Evolutionary conservation across 2,888 invertebrate genomes (phyloP), one percentile per base, ranked within the genome.

Genomic region (Bhutanitis thaidina): DNA sequence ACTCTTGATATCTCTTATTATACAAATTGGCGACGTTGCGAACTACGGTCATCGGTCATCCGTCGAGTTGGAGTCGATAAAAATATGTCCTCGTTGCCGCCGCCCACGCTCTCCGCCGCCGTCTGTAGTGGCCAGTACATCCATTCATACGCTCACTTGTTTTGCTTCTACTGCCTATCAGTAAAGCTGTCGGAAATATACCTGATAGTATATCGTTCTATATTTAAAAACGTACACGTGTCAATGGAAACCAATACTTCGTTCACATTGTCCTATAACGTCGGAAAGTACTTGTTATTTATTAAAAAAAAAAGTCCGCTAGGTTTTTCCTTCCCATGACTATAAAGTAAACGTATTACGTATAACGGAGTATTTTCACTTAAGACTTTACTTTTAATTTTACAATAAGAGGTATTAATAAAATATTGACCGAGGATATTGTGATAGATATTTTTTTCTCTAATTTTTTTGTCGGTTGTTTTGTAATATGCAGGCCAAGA

Each of bases 1-100:
- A 55, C 54, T 56, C 53, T 55, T 57, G 57, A 61, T 56, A 60
- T 65, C 67, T 77, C 76, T 29, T 72, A 74, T 66, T 60, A 56
- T 67, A 78, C 76, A 74, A 76, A 75, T 79, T 74, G 70, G 74
- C 74, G 69, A 74, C 69, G 69, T 61, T 72, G 76, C 76, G 70
- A 69, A 65, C 68, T 58, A 62, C 68, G 74, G 79, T 77, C 78
- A 72, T 50, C 60, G 61, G 76, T 76, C 77, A 74, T 55, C 58
- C 63, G 67, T 5, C 46, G 30, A 34, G 30, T 43, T 30, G 25
- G 37, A 14, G 35, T n/a, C 57, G 74, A 79, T 75, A 78, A 74
- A 78, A 74, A 72, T 64, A 56, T 59, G 65, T 57, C 64, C 65
- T 48, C 58, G 49, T 51, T 55, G 53, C 47, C 49, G 48, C 49